Evolutionary conservation across 37 sponge, comb jelly and placozoan genomes (phyloP).

Genomic region (Halisarca cf. caerulea): DNA sequence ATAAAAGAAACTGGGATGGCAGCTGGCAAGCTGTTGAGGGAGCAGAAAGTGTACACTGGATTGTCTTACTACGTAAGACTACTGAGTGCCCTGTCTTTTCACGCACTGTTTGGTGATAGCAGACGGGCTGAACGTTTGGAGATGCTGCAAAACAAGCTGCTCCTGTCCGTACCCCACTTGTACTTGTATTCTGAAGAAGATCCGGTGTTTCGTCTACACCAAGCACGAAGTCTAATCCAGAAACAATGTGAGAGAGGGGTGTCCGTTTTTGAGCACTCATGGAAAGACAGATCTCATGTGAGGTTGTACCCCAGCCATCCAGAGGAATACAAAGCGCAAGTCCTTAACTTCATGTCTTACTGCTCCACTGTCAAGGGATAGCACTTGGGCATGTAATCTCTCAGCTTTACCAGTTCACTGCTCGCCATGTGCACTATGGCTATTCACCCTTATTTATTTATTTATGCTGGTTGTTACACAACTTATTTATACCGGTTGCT

Average conservation of each 20-base stretch:
- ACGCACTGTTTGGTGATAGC: conserved; percentile 26
- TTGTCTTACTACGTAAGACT: not conserved
- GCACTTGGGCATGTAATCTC: too few relatives aligned
- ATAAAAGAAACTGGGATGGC: conserved; percentile 38
- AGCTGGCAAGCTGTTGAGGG: conserved; percentile 48
- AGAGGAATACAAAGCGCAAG: conserved; percentile 36
- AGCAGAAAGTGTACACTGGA: conserved; percentile 33
- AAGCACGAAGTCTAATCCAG: conserved; percentile 26
- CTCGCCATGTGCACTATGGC: too few relatives aligned
- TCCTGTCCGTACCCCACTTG: conserved; percentile 50
- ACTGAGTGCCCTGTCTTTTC: not conserved
- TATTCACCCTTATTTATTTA: too few relatives aligned
- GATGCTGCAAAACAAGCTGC: not conserved
- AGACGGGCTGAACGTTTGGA: conserved; percentile 16
- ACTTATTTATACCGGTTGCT: too few relatives aligned
- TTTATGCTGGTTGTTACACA: too few relatives aligned
- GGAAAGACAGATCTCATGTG: conserved; percentile 50
- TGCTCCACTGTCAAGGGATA: too few relatives aligned
- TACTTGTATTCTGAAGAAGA: conserved; percentile 57
- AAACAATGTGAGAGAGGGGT: conserved; percentile 42
- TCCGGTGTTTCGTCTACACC: not conserved
- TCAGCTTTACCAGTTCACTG: too few relatives aligned
- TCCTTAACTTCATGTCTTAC: not conserved
- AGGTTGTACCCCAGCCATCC: conserved; percentile 36
- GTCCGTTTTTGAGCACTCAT: conserved; percentile 18